Evolutionary conservation across 2,113 vertebrate species (phyloP), one percentile per base, ranked within the genome.

Genomic region (Natator depressus): DNA sequence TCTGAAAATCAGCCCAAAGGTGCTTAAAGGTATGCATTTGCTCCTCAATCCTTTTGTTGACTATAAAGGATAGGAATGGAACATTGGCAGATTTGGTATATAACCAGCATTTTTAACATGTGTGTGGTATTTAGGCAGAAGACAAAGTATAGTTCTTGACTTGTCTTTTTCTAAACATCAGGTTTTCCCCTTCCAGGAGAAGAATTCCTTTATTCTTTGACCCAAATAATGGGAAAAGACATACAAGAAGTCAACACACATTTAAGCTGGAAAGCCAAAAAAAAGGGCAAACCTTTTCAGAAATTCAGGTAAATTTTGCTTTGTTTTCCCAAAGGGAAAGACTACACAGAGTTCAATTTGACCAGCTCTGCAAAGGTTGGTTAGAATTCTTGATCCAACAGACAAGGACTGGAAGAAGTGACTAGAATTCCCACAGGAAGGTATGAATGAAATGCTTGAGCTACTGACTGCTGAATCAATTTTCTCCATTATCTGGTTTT

Each of bases 191-290:
- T 89, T 95, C 65, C 38, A 91, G 11, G 76, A 88, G 86, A 31
- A 53, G 16, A 72, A 25, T 47, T 13, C 10, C 22, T 27, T 13
- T 47, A 42, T 25, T 27, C 22, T 47, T 78, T 47, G 46, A 46
- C 42, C 25, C 12, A 51, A 47, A 86, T 29, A 65, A 65, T 11
- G 17, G 27, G 31, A 62, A 51, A 79, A 92, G 29, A 5, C 2
- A 92, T 72, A 53, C n/a, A 87, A 90, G n/a, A 95, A 85, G 13
- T 78, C 24, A 80, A 89, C 84, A 89, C 57, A 89, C 79, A 92
- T 38, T 22, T 3, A 94, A 75, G 25, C 62, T 72, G 80, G 85
- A 87, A 91, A 89, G 85, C 4, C 49, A 55, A 90, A 93, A 54
- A 24, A 42, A 4, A 80, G 53, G 78, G 19, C 69, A 89, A 94